Conservation (phyloP, 2,113 vertebrate species). For the Lagopus muta region DNA sequence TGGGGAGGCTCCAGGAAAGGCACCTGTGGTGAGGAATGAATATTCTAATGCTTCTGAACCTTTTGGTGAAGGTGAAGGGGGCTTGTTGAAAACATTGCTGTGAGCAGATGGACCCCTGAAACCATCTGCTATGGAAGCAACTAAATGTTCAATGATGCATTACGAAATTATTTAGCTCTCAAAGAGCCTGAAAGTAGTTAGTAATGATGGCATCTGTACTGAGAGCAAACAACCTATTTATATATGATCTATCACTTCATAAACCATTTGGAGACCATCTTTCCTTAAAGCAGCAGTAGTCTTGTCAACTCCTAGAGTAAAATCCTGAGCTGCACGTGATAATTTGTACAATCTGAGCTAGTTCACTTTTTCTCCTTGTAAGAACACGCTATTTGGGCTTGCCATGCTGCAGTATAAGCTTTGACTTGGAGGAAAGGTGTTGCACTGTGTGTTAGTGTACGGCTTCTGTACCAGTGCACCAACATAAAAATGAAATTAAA, state of each 20-base stretch:
- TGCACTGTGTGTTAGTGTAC: neutral
- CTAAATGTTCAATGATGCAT: conserved; percentile 93
- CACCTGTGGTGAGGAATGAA: conserved; percentile 80
- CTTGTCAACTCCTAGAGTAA: conserved; percentile 40
- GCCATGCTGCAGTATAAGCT: neutral
- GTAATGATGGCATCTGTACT: conserved; percentile 89
- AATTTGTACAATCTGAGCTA: neutral
- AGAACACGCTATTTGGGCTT: neutral
- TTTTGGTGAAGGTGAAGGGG: conserved; percentile 91
- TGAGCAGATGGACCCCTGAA: conserved; percentile 93
- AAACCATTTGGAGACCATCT: conserved; percentile 73
- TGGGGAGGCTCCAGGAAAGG: conserved; percentile 53
- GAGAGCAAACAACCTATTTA: conserved; percentile 92
- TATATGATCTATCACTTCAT: conserved; percentile 91
- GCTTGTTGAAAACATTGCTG: conserved; percentile 92
- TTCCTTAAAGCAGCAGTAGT: conserved; percentile 83
- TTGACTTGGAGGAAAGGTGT: neutral
- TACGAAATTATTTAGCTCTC: conserved; percentile 93
- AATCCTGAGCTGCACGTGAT: neutral
- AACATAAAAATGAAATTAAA: neutral
- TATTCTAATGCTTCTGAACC: conserved; percentile 82
- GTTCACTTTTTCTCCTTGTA: neutral
- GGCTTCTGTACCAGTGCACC: neutral
- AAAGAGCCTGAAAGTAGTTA: conserved; percentile 92
- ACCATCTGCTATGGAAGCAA: conserved; percentile 93